A percentile compares a stretch with the other conserved stretches of the same genome.
Evolutionary conservation across 1,140 invertebrate genomes (phyloP).

Genomic region (Prorops nasuta): DNA sequence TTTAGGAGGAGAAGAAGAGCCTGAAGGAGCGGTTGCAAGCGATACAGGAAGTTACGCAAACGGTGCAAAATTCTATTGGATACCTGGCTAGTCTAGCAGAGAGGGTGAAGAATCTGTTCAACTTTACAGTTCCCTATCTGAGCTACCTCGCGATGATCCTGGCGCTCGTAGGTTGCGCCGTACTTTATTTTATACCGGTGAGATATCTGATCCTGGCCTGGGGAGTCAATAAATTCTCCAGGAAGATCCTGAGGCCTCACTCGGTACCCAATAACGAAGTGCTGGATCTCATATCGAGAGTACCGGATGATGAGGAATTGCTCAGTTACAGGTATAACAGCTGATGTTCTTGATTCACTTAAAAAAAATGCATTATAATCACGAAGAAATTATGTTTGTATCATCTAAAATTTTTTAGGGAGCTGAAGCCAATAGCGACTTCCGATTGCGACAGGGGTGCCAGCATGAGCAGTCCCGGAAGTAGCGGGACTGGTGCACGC

Average conservation of each 20-base stretch:
- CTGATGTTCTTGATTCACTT: not conserved
- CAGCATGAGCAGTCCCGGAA: conserved; percentile 21
- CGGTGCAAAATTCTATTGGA: conserved; percentile 92
- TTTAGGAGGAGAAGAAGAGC: conserved; percentile 91
- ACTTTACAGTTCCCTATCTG: conserved; percentile 95
- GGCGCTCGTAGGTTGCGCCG: conserved; percentile 66
- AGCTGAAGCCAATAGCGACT: conserved; percentile 58
- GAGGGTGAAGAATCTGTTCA: conserved; percentile 93
- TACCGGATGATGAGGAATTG: conserved; percentile 93
- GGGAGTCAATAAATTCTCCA: conserved; percentile 97
- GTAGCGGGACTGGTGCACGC: conserved; percentile 36
- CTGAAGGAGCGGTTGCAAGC: conserved; percentile 90
- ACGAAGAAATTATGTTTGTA: too few species aligned
- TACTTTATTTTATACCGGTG: conserved; percentile 89
- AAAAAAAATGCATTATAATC: too few species aligned
- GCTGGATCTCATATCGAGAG: conserved; percentile 90
- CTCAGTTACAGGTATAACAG: conserved; percentile 60
- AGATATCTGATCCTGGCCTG: conserved; percentile 91
- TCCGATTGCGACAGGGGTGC: conserved; percentile 47
- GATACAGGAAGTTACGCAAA: conserved; percentile 93
- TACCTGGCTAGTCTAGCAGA: conserved; percentile 90
- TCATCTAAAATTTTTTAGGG: conserved; percentile 46
- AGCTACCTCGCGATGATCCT: conserved; percentile 87
- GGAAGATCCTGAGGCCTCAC: conserved; percentile 89
- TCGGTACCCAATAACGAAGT: conserved; percentile 97